Base-by-base conservation (phyloP, 2,797 vertebrate species). In the Rallus crepitans region DNA sequence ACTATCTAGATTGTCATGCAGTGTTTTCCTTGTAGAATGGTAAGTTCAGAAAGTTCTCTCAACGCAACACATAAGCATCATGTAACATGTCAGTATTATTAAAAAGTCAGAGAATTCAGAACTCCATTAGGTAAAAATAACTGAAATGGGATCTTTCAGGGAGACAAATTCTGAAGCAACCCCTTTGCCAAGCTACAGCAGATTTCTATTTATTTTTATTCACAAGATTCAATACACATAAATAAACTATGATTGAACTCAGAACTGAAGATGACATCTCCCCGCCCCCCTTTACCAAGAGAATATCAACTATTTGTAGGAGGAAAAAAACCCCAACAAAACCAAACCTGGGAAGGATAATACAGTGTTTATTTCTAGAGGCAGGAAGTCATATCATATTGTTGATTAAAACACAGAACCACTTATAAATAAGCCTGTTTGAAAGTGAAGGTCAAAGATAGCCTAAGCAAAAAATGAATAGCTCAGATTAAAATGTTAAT, bases 401-500 rank as follows among this genome's bases (percentile, higher is more conserved):
- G 37, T 82, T 87, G 56, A 71, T 78, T 95, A 90, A 96, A 95
- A 96, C 12, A 71, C 11, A 71, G 25, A 42, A 66, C 16, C 21
- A 70, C 45, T 87, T 95, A 60, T 72, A 88, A 89, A 87, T 40
- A 86, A 87, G 31, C 12, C 16, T 77, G 12, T 78, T 93, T 94
- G 30, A 96, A 94, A 84, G 55, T 57, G 59, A 94, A 96, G 93
- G 90, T 95, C 89, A 95, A 50, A 93, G 39, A 78, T 82, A 88
- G 57, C 86, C 83, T 95, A 93, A 93, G 59, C 39, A 88, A 97
- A 95, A 95, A 88, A 80, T 39, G 27, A 86, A 72, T 72, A 75
- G 42, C 35, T 56, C 35, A 75, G 53, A 96, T 90, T 93, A 96
- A 91, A 97, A 91, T 94, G 60, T 75, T 96, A 95, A 87, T 83